Conservation (phyloP, 2,888 invertebrate species). For the Synergus itoensis region DNA sequence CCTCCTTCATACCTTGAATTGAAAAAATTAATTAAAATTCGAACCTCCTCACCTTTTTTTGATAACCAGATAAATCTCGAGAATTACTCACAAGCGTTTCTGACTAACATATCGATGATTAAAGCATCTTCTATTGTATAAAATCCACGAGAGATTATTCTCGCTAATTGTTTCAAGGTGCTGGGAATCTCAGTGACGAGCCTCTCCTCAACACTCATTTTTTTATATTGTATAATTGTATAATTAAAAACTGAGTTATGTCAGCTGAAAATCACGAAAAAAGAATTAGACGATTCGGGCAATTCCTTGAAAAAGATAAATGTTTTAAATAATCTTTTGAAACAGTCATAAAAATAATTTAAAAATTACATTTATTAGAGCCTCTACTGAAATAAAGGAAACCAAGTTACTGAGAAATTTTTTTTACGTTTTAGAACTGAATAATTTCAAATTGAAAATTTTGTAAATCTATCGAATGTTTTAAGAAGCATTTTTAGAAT, state of each 20-base stretch:
- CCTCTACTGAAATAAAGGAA: no score
- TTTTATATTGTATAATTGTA: constrained; percentile 9
- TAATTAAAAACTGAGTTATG: background rate
- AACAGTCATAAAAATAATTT: no score
- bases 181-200: constrained; percentile 95
- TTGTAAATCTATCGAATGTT: no score
- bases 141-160: constrained; percentile 95
- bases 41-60: background rate
- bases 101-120: constrained; percentile 96
- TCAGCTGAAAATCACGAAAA: background rate
- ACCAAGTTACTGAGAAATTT: no score
- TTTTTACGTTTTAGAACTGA: no score
- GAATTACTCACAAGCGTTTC: constrained; percentile 90
- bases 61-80: background rate
- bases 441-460: no score
- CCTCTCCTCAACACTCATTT: constrained; percentile 85
- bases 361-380: no score
- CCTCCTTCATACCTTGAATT: constrained; percentile 88
- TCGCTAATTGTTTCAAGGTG: constrained; percentile 93
- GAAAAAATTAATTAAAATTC: constrained; percentile 8
- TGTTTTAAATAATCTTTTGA: background rate
- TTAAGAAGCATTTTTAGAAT: no score
- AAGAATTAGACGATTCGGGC: background rate
- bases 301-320: background rate
- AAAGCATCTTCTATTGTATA: constrained; percentile 96